A percentile compares a stretch with the other conserved stretches of the same genome.
These are phyloP conservation scores for Microdon myrmicae DNA, from an alignment of 2,888 invertebrate genomes.

Conservation along the genomic window DNA sequence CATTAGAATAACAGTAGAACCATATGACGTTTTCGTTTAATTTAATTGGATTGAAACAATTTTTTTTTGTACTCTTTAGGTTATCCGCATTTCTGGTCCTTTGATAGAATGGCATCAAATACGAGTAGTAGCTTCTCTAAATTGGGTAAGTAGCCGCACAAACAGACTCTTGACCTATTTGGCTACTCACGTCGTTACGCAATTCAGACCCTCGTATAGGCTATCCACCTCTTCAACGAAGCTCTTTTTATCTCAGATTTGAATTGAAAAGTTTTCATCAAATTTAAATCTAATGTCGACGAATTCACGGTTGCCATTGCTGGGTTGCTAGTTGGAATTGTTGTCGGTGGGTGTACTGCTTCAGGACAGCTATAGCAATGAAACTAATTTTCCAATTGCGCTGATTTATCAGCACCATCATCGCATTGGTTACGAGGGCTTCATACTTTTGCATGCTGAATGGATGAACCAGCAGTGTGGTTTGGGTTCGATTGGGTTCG, in stretches of 20 bases:
- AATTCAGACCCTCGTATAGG: not conserved
- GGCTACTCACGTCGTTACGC: not conserved
- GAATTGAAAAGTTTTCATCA: constrained; percentile 25
- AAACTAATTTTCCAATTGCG: constrained; percentile 49
- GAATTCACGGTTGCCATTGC: not conserved
- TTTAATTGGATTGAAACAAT: no score
- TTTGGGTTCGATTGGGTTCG: constrained; percentile 23
- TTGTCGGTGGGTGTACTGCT: constrained; percentile 2
- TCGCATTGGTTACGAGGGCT: constrained; percentile 7
- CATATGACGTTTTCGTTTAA: no score
- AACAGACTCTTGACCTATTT: constrained; percentile 16
- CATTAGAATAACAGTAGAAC: no score
- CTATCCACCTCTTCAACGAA: no score
- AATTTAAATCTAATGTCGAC: constrained; percentile 31
- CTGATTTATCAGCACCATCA: constrained; percentile 41
- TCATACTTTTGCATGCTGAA: constrained; percentile 5
- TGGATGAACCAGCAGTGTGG: constrained; percentile 29
- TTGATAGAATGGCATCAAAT: no score
- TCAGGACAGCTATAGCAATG: constrained; percentile 23
- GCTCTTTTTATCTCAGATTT: constrained; percentile 20
- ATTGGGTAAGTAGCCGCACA: no score
- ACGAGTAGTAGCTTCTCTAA: no score
- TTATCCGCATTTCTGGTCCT: no score
- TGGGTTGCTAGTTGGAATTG: not conserved
- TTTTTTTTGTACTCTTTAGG: no score